Conservation (phyloP, 2,888 invertebrate genomes). For the Encarsia formosa region DNA sequence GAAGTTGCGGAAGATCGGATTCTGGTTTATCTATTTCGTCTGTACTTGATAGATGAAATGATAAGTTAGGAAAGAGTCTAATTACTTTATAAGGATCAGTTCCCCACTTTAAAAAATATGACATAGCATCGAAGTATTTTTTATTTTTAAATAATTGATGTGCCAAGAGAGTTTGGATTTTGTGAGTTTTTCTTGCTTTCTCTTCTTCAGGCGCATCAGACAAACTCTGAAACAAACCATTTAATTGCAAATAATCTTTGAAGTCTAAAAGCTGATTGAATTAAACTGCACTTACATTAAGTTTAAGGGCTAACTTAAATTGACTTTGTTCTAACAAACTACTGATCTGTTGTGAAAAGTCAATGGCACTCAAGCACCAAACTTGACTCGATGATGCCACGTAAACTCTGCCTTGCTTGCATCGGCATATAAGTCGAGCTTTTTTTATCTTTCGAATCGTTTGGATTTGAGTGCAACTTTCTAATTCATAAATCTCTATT, state of each 20-base stretch:
- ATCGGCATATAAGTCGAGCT: slow-evolving; percentile 69
- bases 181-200: slow-evolving; percentile 73
- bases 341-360: slow-evolving; percentile 78
- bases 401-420: slow-evolving; percentile 75
- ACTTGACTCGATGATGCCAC: slow-evolving; percentile 82
- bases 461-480: slow-evolving; percentile 77
- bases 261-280: too few relatives aligned
- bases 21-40: slow-evolving; percentile 41
- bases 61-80: slow-evolving; percentile 84
- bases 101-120: slow-evolving; percentile 80
- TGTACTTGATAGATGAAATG: slow-evolving; percentile 57
- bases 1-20: slow-evolving; percentile 56
- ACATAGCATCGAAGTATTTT: slow-evolving; percentile 84
- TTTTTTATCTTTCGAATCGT: slow-evolving; percentile 70
- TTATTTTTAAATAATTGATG: slow-evolving; percentile 86
- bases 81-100: slow-evolving; percentile 96
- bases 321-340: slow-evolving; percentile 82
- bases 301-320: slow-evolving; percentile 85
- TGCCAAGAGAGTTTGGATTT: slow-evolving; percentile 87
- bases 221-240: slow-evolving; percentile 73
- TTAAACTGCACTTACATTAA: slow-evolving; percentile 69
- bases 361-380: slow-evolving; percentile 79
- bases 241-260: too few relatives aligned
- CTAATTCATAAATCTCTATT: slow-evolving; percentile 80
- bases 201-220: slow-evolving; percentile 79